A percentile compares a stretch with the other conserved stretches of the same genome.
Evolutionary conservation across 2,113 vertebrate genomes (phyloP).

Genomic region (Vireo altiloquus): DNA sequence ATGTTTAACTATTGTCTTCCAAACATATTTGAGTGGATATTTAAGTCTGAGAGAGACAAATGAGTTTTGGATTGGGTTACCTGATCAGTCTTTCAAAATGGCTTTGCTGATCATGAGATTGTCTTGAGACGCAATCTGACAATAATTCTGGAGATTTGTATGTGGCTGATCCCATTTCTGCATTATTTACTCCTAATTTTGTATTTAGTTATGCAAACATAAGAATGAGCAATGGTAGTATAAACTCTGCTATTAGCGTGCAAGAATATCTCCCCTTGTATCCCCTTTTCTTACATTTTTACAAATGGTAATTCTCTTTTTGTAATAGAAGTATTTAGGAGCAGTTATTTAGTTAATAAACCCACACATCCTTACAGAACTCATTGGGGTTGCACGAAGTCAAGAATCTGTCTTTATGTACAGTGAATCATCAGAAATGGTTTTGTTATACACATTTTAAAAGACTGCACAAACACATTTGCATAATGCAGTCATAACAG

Average conservation of each 20-base stretch:
- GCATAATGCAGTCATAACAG: slow-evolving; percentile 37
- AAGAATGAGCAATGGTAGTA: neutral
- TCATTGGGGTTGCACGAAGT: neutral
- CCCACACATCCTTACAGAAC: neutral
- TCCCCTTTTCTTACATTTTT: neutral
- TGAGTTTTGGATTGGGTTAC: neutral
- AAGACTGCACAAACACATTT: neutral
- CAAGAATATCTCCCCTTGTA: neutral
- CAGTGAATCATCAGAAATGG: slow-evolving; percentile 1
- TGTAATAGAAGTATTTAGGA: neutral
- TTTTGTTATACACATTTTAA: neutral
- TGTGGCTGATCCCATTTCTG: neutral
- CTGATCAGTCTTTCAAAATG: neutral
- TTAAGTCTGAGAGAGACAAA: neutral
- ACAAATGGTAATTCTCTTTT: neutral
- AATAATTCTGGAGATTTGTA: neutral
- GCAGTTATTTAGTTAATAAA: neutral
- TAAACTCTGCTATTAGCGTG: neutral
- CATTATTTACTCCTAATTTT: neutral
- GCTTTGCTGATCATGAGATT: neutral
- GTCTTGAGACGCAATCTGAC: neutral
- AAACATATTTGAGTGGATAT: neutral
- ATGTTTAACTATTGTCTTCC: neutral
- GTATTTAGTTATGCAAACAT: neutral
- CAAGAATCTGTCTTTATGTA: neutral